Evolutionary conservation across 1,140 invertebrate genomes (phyloP), one percentile per base, ranked within the genome.

Genomic region (Saccostrea cuccullata): DNA sequence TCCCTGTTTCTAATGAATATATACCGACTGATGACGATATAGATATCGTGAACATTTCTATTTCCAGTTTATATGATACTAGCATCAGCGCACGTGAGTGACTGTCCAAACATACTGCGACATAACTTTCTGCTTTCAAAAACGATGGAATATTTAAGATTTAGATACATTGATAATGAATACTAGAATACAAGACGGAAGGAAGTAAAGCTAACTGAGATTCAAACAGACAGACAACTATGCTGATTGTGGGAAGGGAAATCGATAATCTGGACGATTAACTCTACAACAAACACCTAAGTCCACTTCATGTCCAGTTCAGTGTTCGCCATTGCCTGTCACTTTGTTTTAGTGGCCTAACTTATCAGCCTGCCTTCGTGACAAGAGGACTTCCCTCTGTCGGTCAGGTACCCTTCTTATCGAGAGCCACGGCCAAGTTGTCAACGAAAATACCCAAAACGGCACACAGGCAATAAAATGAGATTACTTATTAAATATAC

Each of bases 401-500:
- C 70, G 70, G 70, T 77, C 70, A 77, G 70, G 26, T 77, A 77
- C 70, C 70, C 58, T 26, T 77, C 70, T 77, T 77, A 77, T 77
- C 70, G 15, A 26, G 23, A 36, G 26, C 70, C 9, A 30, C 70
- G 26, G 26, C 11, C 70, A 77, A 30, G 70, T 77, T 77, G 70
- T 77, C 70, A 77, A 77, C 70, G 26, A 77, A 77, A 77, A 77
- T 77, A 77, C 70, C 70, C 70, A 26, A 77, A 77, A 26, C 30
- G 6, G 70, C 11, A 77, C 70, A 77, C 70, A 26, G 70, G 70
- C 70, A 26, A 77, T 77, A 77, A 30, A 77, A 77, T 77, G 26
- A 77, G 70, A 77, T 77, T 77, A 77, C 70, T 77, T 77, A 77
- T 77, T 77, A 36, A 77, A 77, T 30, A 77, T 77, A 77, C 70